phyloP scores from a whole-genome alignment of 2,797 vertebrate genomes.

The Mus minutoides region DNA sequence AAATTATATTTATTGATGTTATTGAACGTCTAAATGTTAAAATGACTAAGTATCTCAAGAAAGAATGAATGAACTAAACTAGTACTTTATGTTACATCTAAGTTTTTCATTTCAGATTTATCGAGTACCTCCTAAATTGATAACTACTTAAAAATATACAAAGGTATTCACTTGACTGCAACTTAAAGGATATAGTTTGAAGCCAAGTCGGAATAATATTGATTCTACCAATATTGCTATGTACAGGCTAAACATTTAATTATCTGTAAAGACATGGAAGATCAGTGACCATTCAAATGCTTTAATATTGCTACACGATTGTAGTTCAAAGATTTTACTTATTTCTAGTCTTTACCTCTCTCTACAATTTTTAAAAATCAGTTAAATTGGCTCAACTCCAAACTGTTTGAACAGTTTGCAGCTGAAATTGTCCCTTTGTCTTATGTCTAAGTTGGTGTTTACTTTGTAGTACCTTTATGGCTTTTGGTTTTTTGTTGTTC shows the following conservation, averaged over 20 bases:
- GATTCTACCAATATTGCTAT: background rate
- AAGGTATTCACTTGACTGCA: constrained; percentile 7
- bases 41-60: constrained; percentile 21
- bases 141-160: background rate
- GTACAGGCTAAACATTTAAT: background rate
- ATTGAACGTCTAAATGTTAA: background rate
- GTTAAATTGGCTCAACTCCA: constrained; percentile 7
- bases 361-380: background rate
- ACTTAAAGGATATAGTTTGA: constrained; percentile 33
- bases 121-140: constrained; percentile 12
- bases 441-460: background rate
- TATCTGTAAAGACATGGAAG: background rate
- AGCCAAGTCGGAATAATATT: background rate
- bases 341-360: background rate
- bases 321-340: background rate
- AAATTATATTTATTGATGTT: constrained; percentile 29
- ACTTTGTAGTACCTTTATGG: background rate
- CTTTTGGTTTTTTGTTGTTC: background rate
- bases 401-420: background rate
- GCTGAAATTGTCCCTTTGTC: background rate
- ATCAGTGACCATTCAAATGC: background rate
- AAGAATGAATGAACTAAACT: constrained; percentile 22
- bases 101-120: constrained; percentile 21
- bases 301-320: background rate
- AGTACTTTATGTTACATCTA: constrained; percentile 42